Evolutionary conservation across 92 coral and sea anemone genomes (phyloP).

Genomic region (Ricordea florida): DNA sequence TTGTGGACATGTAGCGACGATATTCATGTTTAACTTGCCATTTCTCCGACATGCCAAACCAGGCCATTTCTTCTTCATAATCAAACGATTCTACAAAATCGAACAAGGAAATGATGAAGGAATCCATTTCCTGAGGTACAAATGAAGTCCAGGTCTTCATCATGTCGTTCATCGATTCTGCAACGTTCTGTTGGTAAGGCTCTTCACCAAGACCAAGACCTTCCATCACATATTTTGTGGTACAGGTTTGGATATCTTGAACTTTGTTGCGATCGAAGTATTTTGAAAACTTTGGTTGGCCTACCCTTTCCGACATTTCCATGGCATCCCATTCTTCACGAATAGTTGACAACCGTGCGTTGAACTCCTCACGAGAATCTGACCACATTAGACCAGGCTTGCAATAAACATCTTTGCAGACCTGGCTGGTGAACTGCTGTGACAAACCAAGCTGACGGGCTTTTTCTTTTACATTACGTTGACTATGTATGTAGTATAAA

Average conservation of each 20-base stretch:
- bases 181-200: slow-evolving; percentile 48
- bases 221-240: slow-evolving; percentile 39
- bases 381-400: slow-evolving; percentile 29
- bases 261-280: slow-evolving; percentile 37
- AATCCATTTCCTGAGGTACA: slow-evolving; percentile 51
- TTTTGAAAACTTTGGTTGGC: slow-evolving; percentile 27
- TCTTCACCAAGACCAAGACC: slow-evolving; percentile 39
- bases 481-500: slow-evolving; percentile 53
- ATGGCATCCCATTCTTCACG: slow-evolving; percentile 35
- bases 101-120: slow-evolving; percentile 34
- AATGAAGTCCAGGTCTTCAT: slow-evolving; percentile 54
- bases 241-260: slow-evolving; percentile 46
- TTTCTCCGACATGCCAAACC: slow-evolving; percentile 58
- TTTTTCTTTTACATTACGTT: slow-evolving; percentile 48
- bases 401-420: slow-evolving; percentile 14
- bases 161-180: slow-evolving; percentile 50
- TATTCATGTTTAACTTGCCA: slow-evolving; percentile 51
- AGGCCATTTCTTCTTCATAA: slow-evolving; percentile 52
- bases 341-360: background rate
- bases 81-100: slow-evolving; percentile 47
- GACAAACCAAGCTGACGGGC: slow-evolving; percentile 39
- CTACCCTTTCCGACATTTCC: slow-evolving; percentile 31
- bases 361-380: slow-evolving; percentile 17
- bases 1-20: slow-evolving; percentile 26
- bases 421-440: slow-evolving; percentile 7